A percentile compares a stretch with the other conserved stretches of the same genome.
These are phyloP conservation scores for Trematomus bernacchii DNA, from an alignment of 2,797 vertebrate genomes.

Conservation along the genomic window DNA sequence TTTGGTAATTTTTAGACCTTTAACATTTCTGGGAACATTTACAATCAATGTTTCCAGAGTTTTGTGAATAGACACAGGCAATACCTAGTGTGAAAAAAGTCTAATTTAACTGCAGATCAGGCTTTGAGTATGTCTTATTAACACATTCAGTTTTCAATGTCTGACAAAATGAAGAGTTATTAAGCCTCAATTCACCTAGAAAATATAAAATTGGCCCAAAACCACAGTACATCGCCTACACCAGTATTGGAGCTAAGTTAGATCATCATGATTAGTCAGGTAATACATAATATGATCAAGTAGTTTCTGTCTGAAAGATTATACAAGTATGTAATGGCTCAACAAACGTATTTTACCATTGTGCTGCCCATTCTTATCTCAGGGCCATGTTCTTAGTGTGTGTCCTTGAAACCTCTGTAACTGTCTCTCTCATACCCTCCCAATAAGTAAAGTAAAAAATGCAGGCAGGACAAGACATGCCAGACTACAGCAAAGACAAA, in stretches of 20 bases:
- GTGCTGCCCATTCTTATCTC: conserved; percentile 22
- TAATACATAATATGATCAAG: conserved; percentile 2
- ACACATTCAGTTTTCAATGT: conserved; percentile 32
- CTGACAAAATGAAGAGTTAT: conserved; percentile 28
- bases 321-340: not conserved
- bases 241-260: not conserved
- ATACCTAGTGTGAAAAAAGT: conserved; percentile 31
- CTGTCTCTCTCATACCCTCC: conserved; percentile 54
- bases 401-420: conserved; percentile 66
- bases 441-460: conserved; percentile 75
- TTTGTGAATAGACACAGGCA: conserved; percentile 40
- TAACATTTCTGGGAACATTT: conserved; percentile 36
- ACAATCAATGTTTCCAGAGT: conserved; percentile 46
- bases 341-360: conserved; percentile 14
- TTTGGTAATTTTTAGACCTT: conserved; percentile 40
- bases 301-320: conserved; percentile 9
- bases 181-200: conserved; percentile 38
- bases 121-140: conserved; percentile 33
- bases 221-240: not conserved
- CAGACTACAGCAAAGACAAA: conserved; percentile 61
- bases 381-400: conserved; percentile 29
- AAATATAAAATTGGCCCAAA: conserved; percentile 18
- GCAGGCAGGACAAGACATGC: conserved; percentile 67
- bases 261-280: not conserved
- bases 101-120: conserved; percentile 38